Base-by-base conservation (phyloP, 1,140 invertebrate genomes). In the Diprion similis region DNA sequence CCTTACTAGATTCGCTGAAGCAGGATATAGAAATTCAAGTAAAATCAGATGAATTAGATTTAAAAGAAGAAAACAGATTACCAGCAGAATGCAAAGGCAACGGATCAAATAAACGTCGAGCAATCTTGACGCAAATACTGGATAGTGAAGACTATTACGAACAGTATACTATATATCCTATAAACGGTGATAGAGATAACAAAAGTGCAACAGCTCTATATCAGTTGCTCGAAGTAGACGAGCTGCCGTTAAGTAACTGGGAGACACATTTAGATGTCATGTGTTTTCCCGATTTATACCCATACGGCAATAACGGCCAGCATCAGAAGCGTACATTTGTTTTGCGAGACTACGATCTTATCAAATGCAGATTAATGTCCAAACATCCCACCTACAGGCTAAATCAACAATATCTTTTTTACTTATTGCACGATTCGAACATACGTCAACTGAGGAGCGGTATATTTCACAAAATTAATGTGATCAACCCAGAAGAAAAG, bases 391-490 rank as follows among this genome's bases (percentile, higher is more conserved):
- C 67, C 65, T 80, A 75, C 24, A 67, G 77, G 24, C 59, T 80
- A 47, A 77, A 80, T 75, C 70, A 74, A 46, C 78, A 80, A 70
- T 80, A 80, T 71, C 46, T 47, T 80, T 82, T 72, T n/a, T n/a
- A n/a, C n/a, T n/a, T n/a, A n/a, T n/a, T n/a, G n/a, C n/a, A n/a
- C n/a, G n/a, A n/a, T n/a, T n/a, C n/a, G n/a, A n/a, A n/a, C n/a
- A n/a, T n/a, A n/a, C n/a, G n/a, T n/a, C n/a, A n/a, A n/a, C n/a
- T n/a, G n/a, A n/a, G n/a, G n/a, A n/a, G n/a, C n/a, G n/a, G n/a
- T n/a, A n/a, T n/a, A n/a, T n/a, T n/a, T n/a, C n/a, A n/a, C n/a
- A n/a, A n/a, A n/a, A n/a, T n/a, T n/a, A n/a, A n/a, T n/a, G n/a
- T n/a, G n/a, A n/a, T n/a, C n/a, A n/a, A n/a, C n/a, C n/a, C n/a